Percentiles rank a stretch among this genome's conserved stretches.
Evolutionary conservation across 2,113 vertebrate genomes (phyloP).

Genomic region (Deroptyus accipitrinus): DNA sequence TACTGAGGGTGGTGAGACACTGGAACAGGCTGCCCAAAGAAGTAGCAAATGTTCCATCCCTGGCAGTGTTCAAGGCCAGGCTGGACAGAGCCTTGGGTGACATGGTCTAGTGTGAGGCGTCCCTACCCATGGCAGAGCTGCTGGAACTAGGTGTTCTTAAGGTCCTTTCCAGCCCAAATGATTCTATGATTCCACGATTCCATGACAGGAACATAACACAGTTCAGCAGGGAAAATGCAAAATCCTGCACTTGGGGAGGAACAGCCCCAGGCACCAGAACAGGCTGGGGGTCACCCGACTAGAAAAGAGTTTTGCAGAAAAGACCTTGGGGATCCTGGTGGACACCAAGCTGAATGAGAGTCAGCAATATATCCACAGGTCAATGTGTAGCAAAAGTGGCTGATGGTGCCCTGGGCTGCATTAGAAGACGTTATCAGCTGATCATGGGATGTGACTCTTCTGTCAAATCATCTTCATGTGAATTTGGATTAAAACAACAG

Average conservation of each 20-base stretch:
- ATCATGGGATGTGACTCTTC: background rate
- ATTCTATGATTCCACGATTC: background rate
- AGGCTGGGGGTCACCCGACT: accelerated
- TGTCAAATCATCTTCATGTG: background rate
- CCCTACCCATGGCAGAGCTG: background rate
- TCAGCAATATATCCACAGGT: accelerated
- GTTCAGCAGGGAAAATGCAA: background rate
- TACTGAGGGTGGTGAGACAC: background rate
- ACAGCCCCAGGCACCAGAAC: background rate
- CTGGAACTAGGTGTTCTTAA: background rate
- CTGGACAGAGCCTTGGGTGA: background rate
- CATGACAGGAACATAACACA: background rate
- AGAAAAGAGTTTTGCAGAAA: background rate
- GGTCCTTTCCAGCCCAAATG: background rate
- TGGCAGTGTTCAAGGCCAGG: background rate
- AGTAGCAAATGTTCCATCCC: background rate
- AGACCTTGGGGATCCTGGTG: background rate
- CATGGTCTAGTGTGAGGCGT: background rate
- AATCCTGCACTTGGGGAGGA: background rate
- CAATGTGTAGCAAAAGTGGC: background rate
- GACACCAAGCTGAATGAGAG: background rate
- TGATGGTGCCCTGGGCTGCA: background rate
- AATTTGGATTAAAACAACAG: background rate
- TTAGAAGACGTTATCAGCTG: background rate
- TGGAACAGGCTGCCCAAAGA: background rate